Conservation (phyloP, 2,888 invertebrate species). For the Cephus pygmeus region DNA sequence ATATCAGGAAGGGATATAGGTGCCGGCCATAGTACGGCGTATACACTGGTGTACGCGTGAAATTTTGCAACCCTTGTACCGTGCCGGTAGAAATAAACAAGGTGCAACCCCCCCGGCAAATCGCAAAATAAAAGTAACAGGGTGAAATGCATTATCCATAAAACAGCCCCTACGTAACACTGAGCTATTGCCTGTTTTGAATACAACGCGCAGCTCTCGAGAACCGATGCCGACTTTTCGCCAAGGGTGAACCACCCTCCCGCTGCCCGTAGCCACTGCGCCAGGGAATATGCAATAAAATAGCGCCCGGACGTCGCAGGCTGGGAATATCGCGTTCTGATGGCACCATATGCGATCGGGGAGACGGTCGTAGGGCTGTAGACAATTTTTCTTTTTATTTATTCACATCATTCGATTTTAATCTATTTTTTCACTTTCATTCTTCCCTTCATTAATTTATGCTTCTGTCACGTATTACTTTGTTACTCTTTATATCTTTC, state of each 20-base stretch:
- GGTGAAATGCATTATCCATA: constrained; percentile 44
- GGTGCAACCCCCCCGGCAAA: neutral
- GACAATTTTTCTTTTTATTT: neutral
- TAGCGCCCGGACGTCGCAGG: neutral
- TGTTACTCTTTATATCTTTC: neutral
- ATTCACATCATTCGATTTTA: neutral
- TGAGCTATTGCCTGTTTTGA: constrained; percentile 40
- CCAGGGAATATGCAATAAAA: constrained; percentile 8
- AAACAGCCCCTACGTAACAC: constrained; percentile 36
- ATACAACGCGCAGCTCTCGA: constrained; percentile 27
- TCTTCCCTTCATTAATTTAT: neutral
- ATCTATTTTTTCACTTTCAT: neutral
- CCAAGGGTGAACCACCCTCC: neutral
- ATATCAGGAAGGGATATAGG: neutral
- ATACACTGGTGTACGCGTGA: neutral
- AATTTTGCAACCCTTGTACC: neutral
- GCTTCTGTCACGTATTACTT: neutral
- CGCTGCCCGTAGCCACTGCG: neutral
- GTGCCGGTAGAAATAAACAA: neutral
- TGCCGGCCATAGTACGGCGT: neutral
- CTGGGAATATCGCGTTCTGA: neutral
- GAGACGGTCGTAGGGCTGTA: neutral
- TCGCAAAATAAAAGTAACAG: constrained; percentile 31
- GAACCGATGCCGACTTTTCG: neutral
- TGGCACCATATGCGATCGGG: neutral